These are phyloP conservation scores for Dermochelys coriacea DNA, from an alignment of 2,797 vertebrate species.

Conservation along the genomic window DNA sequence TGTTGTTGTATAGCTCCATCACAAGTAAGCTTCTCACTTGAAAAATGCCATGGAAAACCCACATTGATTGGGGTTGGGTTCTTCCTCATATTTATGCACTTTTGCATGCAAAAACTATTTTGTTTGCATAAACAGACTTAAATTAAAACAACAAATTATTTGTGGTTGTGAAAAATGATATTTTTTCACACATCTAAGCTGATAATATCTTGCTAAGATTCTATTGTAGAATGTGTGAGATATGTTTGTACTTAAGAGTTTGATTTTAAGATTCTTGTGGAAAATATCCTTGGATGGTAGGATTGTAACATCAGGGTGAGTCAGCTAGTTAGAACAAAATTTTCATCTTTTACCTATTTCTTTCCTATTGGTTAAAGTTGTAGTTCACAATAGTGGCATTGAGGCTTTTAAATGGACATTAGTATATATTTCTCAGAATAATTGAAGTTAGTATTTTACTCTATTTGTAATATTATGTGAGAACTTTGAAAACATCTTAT, in stretches of 20 bases:
- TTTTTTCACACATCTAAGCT: constrained; percentile 22
- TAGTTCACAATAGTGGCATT: background rate
- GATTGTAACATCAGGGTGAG: background rate
- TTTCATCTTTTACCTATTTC: background rate
- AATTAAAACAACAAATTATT: constrained; percentile 32
- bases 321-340: background rate
- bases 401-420: background rate
- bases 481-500: background rate
- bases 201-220: constrained; percentile 7
- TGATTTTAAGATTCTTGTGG: constrained; percentile 30
- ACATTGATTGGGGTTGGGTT: background rate
- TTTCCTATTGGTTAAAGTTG: constrained; percentile 1
- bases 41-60: background rate
- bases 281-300: background rate
- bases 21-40: constrained; percentile 11
- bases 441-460: background rate
- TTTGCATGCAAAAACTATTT: background rate
- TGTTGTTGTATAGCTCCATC: background rate
- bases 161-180: constrained; percentile 35
- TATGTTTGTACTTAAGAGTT: constrained; percentile 48
- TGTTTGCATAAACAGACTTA: background rate
- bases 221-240: background rate
- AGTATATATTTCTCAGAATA: background rate
- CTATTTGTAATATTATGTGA: background rate
- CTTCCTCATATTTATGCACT: background rate